These are phyloP conservation scores for Ypsolopha scabrella DNA, from an alignment of 2,888 invertebrate genomes.

Conservation along the genomic window DNA sequence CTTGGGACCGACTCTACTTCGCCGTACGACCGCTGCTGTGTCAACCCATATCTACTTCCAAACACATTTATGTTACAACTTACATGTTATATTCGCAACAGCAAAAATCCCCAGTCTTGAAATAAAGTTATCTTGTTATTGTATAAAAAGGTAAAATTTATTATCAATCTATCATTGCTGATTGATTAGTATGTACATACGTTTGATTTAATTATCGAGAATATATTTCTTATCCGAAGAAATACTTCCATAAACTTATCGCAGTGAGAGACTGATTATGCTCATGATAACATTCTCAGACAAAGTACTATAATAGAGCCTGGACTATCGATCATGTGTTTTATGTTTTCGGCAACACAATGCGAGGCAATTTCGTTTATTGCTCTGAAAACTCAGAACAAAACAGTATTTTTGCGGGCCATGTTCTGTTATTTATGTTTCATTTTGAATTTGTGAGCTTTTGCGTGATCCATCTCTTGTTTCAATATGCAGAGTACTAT, in stretches of 20 bases:
- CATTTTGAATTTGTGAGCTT: neutral
- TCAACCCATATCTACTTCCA: slow-evolving; percentile 2
- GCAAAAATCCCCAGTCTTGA: no score
- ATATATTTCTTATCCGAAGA: neutral
- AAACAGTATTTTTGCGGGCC: slow-evolving; percentile 2
- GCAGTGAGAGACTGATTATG: no score
- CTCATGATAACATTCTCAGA: no score
- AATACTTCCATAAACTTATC: no score
- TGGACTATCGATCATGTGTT: neutral
- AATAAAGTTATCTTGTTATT: neutral
- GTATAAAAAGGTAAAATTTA: neutral
- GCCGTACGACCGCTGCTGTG: slow-evolving; percentile 12
- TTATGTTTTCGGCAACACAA: slow-evolving; percentile 18
- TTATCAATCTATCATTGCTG: slow-evolving; percentile 26
- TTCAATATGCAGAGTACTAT: no score
- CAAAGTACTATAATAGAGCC: neutral
- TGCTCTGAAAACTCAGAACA: slow-evolving; percentile 18
- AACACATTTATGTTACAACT: neutral
- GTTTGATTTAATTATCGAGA: neutral
- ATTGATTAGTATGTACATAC: slow-evolving; percentile 21
- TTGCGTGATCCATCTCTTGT: no score
- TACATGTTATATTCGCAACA: neutral
- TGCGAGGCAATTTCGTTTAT: slow-evolving; percentile 33
- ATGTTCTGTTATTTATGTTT: neutral
- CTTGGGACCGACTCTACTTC: slow-evolving; percentile 20